phyloP scores from a whole-genome alignment of 2,797 vertebrate genomes.

The Danio choprae region DNA sequence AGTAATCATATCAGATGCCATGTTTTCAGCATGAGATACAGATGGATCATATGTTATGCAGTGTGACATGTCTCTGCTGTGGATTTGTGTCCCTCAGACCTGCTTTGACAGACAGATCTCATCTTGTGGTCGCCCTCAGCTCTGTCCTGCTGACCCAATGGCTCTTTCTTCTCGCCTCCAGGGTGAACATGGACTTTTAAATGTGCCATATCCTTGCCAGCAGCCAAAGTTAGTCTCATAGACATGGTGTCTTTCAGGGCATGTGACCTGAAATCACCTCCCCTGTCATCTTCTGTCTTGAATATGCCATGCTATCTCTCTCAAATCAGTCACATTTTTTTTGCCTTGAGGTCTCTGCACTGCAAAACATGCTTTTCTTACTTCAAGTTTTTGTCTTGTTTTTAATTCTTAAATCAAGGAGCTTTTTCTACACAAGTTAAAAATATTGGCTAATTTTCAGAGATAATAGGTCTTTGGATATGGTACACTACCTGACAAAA shows the following conservation, averaged over 20 bases:
- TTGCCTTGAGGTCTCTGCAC: neutral
- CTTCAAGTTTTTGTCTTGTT: slow-evolving; percentile 4
- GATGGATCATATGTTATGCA: slow-evolving; percentile 42
- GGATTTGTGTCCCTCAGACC: slow-evolving; percentile 36
- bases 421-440: too few species aligned
- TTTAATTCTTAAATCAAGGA: too few species aligned
- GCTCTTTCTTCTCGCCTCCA: slow-evolving; percentile 23
- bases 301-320: neutral
- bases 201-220: slow-evolving; percentile 50
- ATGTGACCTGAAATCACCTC: neutral
- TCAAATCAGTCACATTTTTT: slow-evolving; percentile 4
- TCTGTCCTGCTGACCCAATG: slow-evolving; percentile 46
- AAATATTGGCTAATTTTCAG: too few species aligned
- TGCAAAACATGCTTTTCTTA: too few species aligned
- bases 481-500: too few species aligned
- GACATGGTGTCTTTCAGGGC: slow-evolving; percentile 13
- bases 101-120: slow-evolving; percentile 42
- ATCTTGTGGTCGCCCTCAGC: slow-evolving; percentile 18
- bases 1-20: slow-evolving; percentile 48
- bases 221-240: slow-evolving; percentile 23
- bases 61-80: slow-evolving; percentile 37
- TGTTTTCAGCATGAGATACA: neutral
- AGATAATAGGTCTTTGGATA: too few species aligned
- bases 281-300: neutral
- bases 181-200: slow-evolving; percentile 13